These are phyloP conservation scores for Cloeon dipterum DNA, from an alignment of 2,888 invertebrate species.

Conservation along the genomic window DNA sequence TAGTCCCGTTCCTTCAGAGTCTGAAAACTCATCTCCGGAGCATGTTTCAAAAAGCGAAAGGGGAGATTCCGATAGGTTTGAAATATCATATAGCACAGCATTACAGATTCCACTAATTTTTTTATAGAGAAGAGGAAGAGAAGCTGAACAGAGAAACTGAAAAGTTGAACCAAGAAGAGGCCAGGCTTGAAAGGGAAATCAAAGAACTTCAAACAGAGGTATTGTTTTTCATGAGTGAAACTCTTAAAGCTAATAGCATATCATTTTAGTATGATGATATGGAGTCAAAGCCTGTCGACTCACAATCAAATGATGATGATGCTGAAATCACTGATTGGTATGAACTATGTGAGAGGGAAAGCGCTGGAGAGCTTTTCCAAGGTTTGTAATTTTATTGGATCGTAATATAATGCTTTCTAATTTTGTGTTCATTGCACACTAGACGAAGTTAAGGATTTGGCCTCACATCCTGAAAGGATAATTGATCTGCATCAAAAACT, in stretches of 20 bases:
- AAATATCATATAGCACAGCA: neutral
- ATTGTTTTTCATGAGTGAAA: constrained; percentile 7
- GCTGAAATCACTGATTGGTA: neutral
- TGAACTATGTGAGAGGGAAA: neutral
- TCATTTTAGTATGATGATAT: too few species aligned
- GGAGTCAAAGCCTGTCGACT: too few species aligned
- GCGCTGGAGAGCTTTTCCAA: neutral
- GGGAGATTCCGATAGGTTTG: neutral
- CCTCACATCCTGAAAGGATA: constrained; percentile 61
- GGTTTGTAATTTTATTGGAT: neutral
- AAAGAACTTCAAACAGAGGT: constrained; percentile 21
- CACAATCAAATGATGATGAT: too few species aligned
- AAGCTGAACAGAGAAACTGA: constrained; percentile 20
- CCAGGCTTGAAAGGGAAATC: constrained; percentile 30
- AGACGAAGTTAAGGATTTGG: neutral
- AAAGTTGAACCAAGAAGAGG: constrained; percentile 24
- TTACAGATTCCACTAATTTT: too few species aligned
- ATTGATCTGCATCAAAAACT: constrained; percentile 84
- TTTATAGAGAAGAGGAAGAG: constrained; percentile 6
- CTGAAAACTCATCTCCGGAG: neutral
- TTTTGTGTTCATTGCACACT: neutral
- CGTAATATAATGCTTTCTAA: too few species aligned
- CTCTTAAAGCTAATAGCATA: too few species aligned
- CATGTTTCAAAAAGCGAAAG: neutral
- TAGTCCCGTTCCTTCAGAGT: neutral